These are phyloP conservation scores for Luperina nickerlii DNA, from an alignment of 2,888 invertebrate species.

Conservation along the genomic window DNA sequence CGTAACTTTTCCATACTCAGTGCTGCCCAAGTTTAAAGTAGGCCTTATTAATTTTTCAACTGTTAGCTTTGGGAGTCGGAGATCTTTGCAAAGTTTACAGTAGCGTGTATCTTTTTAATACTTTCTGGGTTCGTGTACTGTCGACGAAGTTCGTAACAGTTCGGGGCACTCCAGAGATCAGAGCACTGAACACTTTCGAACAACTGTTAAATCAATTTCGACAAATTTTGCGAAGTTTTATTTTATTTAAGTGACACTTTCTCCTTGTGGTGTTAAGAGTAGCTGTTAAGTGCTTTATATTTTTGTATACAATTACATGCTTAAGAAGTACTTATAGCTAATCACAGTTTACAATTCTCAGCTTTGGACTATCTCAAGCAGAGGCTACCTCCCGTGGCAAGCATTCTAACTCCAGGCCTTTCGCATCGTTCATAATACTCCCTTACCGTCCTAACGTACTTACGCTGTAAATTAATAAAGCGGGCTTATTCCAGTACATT, in stretches of 20 bases:
- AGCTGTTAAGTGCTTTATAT: too few species aligned
- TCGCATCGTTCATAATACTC: too few species aligned
- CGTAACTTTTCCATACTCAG: slow-evolving; percentile 60
- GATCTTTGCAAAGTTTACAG: slow-evolving; percentile 52
- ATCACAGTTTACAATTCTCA: neutral
- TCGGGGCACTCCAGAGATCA: slow-evolving; percentile 32
- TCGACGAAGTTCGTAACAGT: slow-evolving; percentile 32
- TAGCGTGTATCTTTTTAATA: slow-evolving; percentile 65
- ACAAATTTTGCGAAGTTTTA: slow-evolving; percentile 25
- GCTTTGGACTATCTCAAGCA: neutral
- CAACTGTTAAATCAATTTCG: slow-evolving; percentile 47
- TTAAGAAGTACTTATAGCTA: neutral
- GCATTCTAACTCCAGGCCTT: neutral
- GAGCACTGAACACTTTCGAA: slow-evolving; percentile 38
- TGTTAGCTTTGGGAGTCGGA: slow-evolving; percentile 55
- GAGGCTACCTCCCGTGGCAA: neutral
- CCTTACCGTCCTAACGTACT: neutral
- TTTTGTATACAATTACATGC: neutral
- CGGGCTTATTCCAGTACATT: neutral
- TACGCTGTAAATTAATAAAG: neutral
- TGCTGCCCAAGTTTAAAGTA: slow-evolving; percentile 63
- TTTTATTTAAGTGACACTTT: slow-evolving; percentile 15
- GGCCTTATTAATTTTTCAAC: slow-evolving; percentile 68
- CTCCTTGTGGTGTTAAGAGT: neutral
- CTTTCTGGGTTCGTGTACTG: slow-evolving; percentile 49